Conservation (phyloP, 2,797 vertebrate species). For the Neosilurus hyrtlii region DNA sequence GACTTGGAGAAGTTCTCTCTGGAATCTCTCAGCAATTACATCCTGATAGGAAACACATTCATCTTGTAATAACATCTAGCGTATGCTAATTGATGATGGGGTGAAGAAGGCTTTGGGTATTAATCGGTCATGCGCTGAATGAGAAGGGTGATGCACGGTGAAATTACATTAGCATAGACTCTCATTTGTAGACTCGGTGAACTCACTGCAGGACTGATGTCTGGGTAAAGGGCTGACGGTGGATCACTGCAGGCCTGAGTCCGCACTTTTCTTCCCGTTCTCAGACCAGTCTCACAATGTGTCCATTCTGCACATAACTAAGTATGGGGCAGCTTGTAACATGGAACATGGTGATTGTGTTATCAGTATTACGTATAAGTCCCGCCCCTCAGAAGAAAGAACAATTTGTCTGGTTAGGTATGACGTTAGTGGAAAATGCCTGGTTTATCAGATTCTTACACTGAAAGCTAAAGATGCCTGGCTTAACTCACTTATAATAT, state of each 20-base stretch:
- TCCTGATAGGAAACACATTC: conserved; percentile 77
- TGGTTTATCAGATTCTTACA: background rate
- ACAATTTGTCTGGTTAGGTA: background rate
- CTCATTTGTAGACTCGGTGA: conserved; percentile 53
- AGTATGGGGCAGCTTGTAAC: background rate
- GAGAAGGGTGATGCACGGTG: conserved; percentile 66
- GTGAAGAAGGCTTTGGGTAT: conserved; percentile 72
- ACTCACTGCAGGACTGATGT: conserved; percentile 55
- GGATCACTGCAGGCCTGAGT: conserved; percentile 57
- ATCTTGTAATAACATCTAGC: conserved; percentile 77
- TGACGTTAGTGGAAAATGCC: background rate
- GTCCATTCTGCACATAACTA: conserved; percentile 46
- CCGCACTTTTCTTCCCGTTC: conserved; percentile 47
- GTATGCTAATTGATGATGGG: conserved; percentile 74
- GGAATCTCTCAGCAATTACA: conserved; percentile 74
- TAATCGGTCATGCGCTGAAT: conserved; percentile 72
- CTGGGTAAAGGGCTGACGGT: conserved; percentile 42
- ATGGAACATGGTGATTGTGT: background rate
- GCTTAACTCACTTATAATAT: background rate
- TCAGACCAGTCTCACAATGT: conserved; percentile 18
- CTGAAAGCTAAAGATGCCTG: background rate
- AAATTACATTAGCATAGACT: conserved; percentile 78
- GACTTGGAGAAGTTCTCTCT: conserved; percentile 61
- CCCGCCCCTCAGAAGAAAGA: background rate
- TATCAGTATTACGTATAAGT: background rate